phyloP scores from a whole-genome alignment of 2,113 vertebrate species.

The Passer montanus region DNA sequence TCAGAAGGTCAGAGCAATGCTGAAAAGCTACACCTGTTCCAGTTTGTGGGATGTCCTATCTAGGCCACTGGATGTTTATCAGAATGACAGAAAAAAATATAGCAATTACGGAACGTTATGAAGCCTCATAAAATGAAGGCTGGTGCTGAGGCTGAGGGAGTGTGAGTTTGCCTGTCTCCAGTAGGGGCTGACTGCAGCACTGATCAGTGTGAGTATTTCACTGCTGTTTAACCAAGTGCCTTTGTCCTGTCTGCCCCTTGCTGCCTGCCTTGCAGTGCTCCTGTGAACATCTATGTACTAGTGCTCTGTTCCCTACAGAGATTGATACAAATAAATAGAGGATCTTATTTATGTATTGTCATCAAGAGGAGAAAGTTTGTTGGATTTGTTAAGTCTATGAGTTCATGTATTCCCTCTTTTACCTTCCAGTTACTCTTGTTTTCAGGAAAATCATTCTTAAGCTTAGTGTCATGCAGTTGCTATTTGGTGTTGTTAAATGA shows the following conservation, averaged over 20 bases:
- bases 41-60: background rate
- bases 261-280: background rate
- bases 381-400: background rate
- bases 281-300: background rate
- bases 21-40: background rate
- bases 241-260: background rate
- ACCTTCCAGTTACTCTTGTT: background rate
- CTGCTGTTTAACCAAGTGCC: background rate
- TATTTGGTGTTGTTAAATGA: background rate
- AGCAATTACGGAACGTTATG: background rate
- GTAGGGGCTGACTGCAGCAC: background rate
- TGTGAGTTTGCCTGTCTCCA: background rate
- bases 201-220: background rate
- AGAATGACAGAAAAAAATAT: background rate
- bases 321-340: background rate
- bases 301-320: background rate
- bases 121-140: background rate
- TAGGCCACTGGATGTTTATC: background rate
- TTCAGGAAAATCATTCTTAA: background rate
- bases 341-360: background rate
- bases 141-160: background rate
- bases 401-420: background rate
- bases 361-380: background rate
- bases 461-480: background rate
- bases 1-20: background rate